Evolutionary conservation across 64 coral and sea anemone species (phyloP), one percentile per base, ranked within the genome.

Genomic region (Montipora foliosa): DNA sequence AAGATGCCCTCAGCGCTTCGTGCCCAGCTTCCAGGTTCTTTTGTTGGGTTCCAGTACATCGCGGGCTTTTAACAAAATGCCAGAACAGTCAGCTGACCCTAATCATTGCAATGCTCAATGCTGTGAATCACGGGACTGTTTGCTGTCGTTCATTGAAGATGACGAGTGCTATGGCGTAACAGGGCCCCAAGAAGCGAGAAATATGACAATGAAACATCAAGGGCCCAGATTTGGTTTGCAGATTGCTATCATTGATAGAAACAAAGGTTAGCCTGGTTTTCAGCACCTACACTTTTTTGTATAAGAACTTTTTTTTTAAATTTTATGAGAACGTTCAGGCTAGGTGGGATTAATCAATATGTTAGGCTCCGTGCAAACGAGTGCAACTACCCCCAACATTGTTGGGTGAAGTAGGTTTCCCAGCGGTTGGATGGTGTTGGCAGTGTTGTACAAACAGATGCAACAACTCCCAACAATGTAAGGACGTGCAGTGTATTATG

Each of bases 231-330:
- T 88, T 67, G 85, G 59, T 61, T 59, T 93, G 47, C 58, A 78
- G 17, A 50, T 93, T 58, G 92, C 92, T 12, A 80, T 93, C 45
- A 80, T 93, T 76, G 92, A 93, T 74, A 84, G 92, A 79, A 93
- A 93, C 16, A 87, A 78, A 88, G 92, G 92, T 93, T 22, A 53
- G 82, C 4, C 74, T 15, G 9, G 61, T 64, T 64, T 57, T 57
- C 6, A 8, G 6, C 11, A 57, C 0, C 11, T 57, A 57, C 11
- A 8, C 11, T 57, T 57, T 57, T 57, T 57, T 57, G 53, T 8
- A 57, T 37, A 37, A 37, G 37, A 37, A 57, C 6, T 1, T 57
- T 6, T 57, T 57, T 57, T 57, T 8, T 57, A 0, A 2, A 57
- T 3, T 6, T 6, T 6, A 57, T 57, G 11, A 57, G 53, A 57